Base-by-base conservation (phyloP, 2,113 vertebrate genomes). In the Chionis minor region DNA sequence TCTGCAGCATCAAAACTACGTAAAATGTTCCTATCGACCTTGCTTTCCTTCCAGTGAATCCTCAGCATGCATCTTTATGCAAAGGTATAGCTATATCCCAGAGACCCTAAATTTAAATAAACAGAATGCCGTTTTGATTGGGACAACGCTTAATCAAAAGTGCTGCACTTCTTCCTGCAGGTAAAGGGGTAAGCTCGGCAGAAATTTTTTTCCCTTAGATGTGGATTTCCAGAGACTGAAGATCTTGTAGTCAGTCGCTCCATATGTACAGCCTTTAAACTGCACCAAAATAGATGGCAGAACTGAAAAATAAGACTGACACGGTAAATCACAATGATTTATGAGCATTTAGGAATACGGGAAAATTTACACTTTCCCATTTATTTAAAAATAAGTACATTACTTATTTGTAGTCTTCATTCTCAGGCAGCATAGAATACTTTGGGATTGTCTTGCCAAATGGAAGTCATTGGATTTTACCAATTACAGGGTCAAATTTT, bases 351-450 rank as follows among this genome's bases (percentile, higher is more conserved):
- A 91, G 81, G 80, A 71, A 47, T 79, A 91, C 2, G 23, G 85
- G 65, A 74, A 92, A 91, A 90, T 65, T 23, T 90, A 73, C 71
- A 70, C 32, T 45, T 95, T 96, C 35, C 45, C 80, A 79, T 85
- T 95, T 90, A 85, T 92, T 91, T 92, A 69, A 75, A 92, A 81
- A 87, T 94, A 72, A 93, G 77, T 59, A 49, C 49, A 44, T 54
- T 88, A 90, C 67, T 90, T 96, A 90, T 96, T 94, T 96, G 94
- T 61, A 95, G 55, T 61, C 51, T 82, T 82, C 58, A 71, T 89
- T 92, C 52, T 84, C 58, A 52, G 63, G 80, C 69, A 79, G 81
- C 81, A 73, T 1, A 91, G 55, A 89, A 85, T 40, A 56, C 44
- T 70, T 93, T 42, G 77, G 77, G 78, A 89, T 51, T 96, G 66